These are phyloP conservation scores for Timema cristinae DNA, from an alignment of 2,888 invertebrate species.

Conservation along the genomic window DNA sequence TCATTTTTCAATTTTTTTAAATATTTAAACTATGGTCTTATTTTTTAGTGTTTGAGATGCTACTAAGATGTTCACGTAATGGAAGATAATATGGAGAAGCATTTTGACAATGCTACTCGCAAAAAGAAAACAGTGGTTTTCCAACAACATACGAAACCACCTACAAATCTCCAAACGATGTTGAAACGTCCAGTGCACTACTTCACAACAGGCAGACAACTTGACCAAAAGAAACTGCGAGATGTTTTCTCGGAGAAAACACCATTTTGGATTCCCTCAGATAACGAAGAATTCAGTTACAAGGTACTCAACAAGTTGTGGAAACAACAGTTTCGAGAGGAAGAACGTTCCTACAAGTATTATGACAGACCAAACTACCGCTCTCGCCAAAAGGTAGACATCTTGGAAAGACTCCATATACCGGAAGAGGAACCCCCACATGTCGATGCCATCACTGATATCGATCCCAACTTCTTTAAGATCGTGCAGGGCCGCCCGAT, in stretches of 20 bases:
- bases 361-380: conserved; percentile 14
- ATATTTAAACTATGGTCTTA: no score
- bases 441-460: conserved; percentile 51
- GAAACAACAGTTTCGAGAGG: conserved; percentile 6
- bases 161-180: background rate
- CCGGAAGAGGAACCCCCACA: conserved; percentile 45
- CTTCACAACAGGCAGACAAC: conserved; percentile 39
- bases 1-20: no score
- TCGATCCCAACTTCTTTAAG: conserved; percentile 62
- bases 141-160: no score
- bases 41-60: no score
- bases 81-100: no score
- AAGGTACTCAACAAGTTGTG: conserved; percentile 39
- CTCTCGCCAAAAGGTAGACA: conserved; percentile 20
- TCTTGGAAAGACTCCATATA: conserved; percentile 40
- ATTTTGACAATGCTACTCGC: no score
- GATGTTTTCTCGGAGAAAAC: conserved; percentile 44
- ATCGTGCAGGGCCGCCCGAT: conserved; percentile 59
- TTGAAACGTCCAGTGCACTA: conserved; percentile 37
- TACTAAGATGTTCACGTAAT: no score
- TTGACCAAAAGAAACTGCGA: conserved; percentile 35
- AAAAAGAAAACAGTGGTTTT: no score
- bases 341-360: background rate
- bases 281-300: conserved; percentile 46
- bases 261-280: conserved; percentile 46